These are phyloP conservation scores for Heptranchias perlo DNA, from an alignment of 2,113 vertebrate genomes.

Conservation along the genomic window DNA sequence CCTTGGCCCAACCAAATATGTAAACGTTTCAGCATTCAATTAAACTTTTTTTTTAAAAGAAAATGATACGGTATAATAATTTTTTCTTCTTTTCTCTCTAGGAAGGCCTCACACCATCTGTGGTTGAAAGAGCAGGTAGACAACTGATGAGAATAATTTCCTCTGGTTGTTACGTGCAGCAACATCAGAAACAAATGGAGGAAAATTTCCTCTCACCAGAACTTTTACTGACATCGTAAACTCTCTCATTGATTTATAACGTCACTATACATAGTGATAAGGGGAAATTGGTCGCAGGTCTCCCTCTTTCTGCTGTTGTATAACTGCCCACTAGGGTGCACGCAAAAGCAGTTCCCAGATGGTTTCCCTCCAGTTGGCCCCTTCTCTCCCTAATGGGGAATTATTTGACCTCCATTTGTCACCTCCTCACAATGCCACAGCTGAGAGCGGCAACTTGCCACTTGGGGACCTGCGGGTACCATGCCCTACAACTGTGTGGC, in stretches of 20 bases:
- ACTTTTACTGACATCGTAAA: neutral
- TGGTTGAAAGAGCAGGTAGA: neutral
- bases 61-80: neutral
- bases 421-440: neutral
- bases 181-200: neutral
- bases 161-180: neutral
- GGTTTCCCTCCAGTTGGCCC: neutral
- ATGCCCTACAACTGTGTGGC: neutral
- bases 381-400: neutral
- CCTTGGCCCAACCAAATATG: neutral
- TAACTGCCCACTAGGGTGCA: neutral
- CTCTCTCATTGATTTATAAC: neutral
- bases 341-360: neutral
- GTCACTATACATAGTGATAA: neutral
- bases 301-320: neutral
- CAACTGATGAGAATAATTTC: neutral
- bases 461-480: neutral
- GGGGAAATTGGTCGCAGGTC: neutral
- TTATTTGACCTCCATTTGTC: neutral
- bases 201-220: neutral
- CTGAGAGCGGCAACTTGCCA: neutral
- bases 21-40: neutral
- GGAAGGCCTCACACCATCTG: neutral
- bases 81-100: neutral
- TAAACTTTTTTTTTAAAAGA: neutral